A percentile compares a stretch with the other conserved stretches of the same genome.
Evolutionary conservation across 2,113 vertebrate species (phyloP).

Genomic region (Haliaeetus leucogaster): DNA sequence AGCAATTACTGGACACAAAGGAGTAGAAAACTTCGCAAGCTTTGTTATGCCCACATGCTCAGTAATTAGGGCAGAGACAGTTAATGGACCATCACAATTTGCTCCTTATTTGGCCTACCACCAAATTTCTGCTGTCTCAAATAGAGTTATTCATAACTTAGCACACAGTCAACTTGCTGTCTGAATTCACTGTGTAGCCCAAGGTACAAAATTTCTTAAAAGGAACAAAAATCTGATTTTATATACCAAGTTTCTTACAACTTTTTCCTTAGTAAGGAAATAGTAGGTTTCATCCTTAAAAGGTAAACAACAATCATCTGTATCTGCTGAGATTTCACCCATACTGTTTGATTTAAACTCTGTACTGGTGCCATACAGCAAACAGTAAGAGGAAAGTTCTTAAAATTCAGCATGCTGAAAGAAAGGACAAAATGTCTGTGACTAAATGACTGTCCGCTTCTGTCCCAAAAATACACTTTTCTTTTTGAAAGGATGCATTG

Average conservation of each 20-base stretch:
- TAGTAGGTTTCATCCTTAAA: neutral
- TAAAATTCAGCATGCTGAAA: neutral
- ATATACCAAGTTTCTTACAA: neutral
- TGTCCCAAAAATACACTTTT: neutral
- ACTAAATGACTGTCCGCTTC: neutral
- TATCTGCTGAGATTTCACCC: neutral
- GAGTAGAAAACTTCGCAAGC: neutral
- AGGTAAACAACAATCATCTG: neutral
- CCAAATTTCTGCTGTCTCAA: neutral
- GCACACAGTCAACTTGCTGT: neutral
- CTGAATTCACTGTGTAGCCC: neutral
- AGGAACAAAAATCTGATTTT: neutral
- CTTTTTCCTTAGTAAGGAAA: neutral
- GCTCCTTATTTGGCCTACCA: neutral
- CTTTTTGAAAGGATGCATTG: neutral
- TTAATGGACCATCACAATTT: neutral
- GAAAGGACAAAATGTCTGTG: neutral
- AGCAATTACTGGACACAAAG: neutral
- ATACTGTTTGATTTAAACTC: neutral
- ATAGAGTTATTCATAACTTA: neutral
- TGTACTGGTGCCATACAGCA: neutral
- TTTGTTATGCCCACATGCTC: neutral
- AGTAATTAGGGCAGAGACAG: neutral
- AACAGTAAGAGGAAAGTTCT: neutral
- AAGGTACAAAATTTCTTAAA: neutral